Evolutionary conservation across 2,888 invertebrate species (phyloP), one percentile per base, ranked within the genome.

Genomic region (Drosophila borborema): DNA sequence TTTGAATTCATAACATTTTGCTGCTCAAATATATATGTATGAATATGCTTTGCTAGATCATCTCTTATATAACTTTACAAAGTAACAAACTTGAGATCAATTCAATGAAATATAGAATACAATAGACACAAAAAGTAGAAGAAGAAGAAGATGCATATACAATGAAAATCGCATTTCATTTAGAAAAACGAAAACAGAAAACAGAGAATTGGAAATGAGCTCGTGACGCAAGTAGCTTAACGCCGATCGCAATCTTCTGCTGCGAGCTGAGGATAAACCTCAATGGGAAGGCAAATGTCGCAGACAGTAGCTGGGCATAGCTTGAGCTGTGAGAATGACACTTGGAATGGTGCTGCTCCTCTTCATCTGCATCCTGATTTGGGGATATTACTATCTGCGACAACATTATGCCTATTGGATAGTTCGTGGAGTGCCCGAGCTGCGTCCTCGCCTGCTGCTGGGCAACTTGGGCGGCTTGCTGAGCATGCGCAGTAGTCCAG

Each of bases 391-490:
- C n/a, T 64, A 75, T 40, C 70, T 91, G 20, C 63, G 81, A 41
- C 71, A 77, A 31, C 86, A 84, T 49, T 91, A 86, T 65, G 74
- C 64, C 43, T 92, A 91, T 63, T 93, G 89, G 94, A 88, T 70
- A 12, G 89, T 88, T 8, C 90, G 80, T 0, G 92, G 92, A 4
- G 80, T 94, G 2, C 76, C 90, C 3, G 90, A 93, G 64, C 60
- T 94, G 9, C 68, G 84, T 9, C 92, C 94, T 1, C 83, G 79
- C 0, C 85, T 92, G 12, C 77, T 94, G 14, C 55, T 94, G 10
- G 94, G 94, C 2, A 94, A 94, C 64, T 88, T 94, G 28, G 74
- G 72, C 3, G 92, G 93, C 2, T 79, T 93, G 53, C 4, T 94
- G 2, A 70, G 90, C 2, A 76, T 92, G 61, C 89, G 80, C n/a